Evolutionary conservation across 2,797 vertebrate genomes (phyloP).

Genomic region (Botia kubotai): DNA sequence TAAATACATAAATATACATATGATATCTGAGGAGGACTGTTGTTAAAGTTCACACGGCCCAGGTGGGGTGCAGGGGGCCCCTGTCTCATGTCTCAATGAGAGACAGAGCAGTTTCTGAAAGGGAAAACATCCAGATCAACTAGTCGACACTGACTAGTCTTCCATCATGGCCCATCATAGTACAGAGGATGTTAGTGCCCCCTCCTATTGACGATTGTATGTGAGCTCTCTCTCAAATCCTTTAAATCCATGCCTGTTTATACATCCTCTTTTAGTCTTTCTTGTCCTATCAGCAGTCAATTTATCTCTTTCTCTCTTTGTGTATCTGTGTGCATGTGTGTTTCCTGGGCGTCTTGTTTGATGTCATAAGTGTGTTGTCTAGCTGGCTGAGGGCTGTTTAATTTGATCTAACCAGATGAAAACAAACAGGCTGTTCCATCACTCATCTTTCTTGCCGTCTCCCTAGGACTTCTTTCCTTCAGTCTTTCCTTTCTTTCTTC

Average conservation of each 20-base stretch:
- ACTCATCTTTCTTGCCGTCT: conserved; percentile 6
- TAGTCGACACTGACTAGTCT: background rate
- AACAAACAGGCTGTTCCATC: conserved; percentile 35
- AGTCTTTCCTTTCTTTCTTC: background rate
- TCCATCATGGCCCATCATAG: too few species aligned
- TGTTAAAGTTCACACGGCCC: too few species aligned
- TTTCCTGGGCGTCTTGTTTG: background rate
- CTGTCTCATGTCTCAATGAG: background rate
- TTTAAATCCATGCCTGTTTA: background rate
- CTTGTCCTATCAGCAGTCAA: background rate
- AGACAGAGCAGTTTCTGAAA: background rate
- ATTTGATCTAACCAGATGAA: conserved; percentile 36
- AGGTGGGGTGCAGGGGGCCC: background rate
- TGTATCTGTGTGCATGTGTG: background rate
- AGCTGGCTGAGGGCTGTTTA: conserved; percentile 33
- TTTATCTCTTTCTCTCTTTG: background rate
- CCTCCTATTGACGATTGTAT: background rate
- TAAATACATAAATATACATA: background rate
- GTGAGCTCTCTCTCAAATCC: background rate
- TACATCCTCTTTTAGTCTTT: background rate
- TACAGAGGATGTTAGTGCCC: too few species aligned
- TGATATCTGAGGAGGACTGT: background rate
- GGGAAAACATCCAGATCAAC: background rate
- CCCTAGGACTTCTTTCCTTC: background rate
- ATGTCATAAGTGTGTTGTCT: conserved; percentile 37